Percentiles rank a stretch among this genome's conserved stretches.
Conservation (phyloP, 2,888 invertebrate species). For the Nomada flava region DNA sequence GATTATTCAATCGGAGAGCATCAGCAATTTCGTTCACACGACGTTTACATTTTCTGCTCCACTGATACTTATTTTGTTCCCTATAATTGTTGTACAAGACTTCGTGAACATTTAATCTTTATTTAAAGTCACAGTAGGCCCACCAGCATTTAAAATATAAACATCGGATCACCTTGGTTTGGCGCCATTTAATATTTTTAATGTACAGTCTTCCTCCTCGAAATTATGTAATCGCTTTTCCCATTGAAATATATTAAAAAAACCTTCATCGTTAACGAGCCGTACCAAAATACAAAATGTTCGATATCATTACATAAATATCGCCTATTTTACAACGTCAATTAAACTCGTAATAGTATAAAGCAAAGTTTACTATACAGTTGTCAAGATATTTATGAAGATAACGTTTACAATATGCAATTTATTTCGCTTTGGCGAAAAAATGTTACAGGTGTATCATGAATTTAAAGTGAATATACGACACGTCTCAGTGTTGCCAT, state of each 20-base stretch:
- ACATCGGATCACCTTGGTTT: conserved; percentile 10
- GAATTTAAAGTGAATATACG: conserved; percentile 4
- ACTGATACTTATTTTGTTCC: background rate
- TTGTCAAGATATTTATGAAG: no score
- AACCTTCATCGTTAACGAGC: background rate
- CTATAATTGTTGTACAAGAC: background rate
- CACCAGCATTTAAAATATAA: conserved; percentile 1
- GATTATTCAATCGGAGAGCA: background rate
- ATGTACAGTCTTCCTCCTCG: background rate
- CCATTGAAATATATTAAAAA: background rate
- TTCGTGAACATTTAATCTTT: background rate
- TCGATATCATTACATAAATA: background rate
- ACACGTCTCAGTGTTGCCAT: background rate
- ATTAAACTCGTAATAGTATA: background rate
- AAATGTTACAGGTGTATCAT: no score
- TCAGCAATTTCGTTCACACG: background rate
- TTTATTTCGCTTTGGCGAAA: no score
- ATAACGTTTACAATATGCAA: no score
- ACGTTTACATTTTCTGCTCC: background rate
- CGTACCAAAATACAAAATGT: background rate
- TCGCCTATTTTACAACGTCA: background rate
- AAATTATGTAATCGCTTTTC: conserved; percentile 24
- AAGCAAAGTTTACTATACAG: no score
- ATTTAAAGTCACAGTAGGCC: background rate
- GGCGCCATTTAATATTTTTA: background rate